phyloP scores from a whole-genome alignment of 1,140 invertebrate genomes.

The Drosophila sp. region DNA sequence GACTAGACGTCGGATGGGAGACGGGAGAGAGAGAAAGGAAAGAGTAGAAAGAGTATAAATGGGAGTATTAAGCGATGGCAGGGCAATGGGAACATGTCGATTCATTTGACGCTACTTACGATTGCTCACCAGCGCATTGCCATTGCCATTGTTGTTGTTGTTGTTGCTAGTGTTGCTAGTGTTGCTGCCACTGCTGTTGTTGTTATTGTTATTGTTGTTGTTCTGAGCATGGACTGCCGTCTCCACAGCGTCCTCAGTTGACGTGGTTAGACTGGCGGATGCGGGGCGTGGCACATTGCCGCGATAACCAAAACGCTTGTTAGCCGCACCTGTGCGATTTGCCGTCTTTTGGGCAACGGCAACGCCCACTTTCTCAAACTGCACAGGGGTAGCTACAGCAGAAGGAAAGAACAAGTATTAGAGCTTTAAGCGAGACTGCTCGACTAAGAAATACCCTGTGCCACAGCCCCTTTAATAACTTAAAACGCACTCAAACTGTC shows the following conservation, averaged over 20 bases:
- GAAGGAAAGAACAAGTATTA: background rate
- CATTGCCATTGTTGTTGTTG: slow-evolving; percentile 35
- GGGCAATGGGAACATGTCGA: background rate
- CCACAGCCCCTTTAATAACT: no score
- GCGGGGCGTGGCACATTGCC: slow-evolving; percentile 73
- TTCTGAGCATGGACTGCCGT: slow-evolving; percentile 46
- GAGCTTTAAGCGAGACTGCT: no score
- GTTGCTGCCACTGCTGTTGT: slow-evolving; percentile 25
- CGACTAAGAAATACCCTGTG: no score
- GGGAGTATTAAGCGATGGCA: background rate
- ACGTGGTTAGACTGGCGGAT: slow-evolving; percentile 52
- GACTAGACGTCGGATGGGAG: no score
- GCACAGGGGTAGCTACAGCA: slow-evolving; percentile 46
- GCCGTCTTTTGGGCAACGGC: slow-evolving; percentile 60
- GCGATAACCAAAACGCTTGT: slow-evolving; percentile 79
- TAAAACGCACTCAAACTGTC: no score
- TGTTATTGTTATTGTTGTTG: slow-evolving; percentile 49
- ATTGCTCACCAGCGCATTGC: slow-evolving; percentile 72
- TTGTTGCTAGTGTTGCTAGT: slow-evolving; percentile 44
- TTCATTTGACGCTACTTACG: slow-evolving; percentile 62
- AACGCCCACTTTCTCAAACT: slow-evolving; percentile 81
- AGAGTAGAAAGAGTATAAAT: background rate
- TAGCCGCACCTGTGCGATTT: slow-evolving; percentile 58
- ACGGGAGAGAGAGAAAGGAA: no score
- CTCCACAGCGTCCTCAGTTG: slow-evolving; percentile 53